These are phyloP conservation scores for Achroia grisella DNA, from an alignment of 1,140 invertebrate genomes.

Conservation along the genomic window DNA sequence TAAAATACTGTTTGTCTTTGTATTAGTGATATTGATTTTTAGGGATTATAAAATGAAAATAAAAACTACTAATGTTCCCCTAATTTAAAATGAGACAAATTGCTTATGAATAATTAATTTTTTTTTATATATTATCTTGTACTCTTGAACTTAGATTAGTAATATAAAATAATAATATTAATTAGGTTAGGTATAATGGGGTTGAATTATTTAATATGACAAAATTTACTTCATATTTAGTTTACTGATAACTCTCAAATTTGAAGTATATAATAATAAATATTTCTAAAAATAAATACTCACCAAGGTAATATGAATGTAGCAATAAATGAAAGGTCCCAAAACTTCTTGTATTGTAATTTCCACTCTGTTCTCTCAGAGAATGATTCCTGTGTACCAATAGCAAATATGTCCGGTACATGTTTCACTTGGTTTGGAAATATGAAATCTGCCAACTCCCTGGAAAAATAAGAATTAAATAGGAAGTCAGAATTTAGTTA, in stretches of 20 bases:
- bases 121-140: too few species aligned
- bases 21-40: too few species aligned
- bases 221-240: too few species aligned
- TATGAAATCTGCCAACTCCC: conserved; percentile 90
- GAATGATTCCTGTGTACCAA: conserved; percentile 94
- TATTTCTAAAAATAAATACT: conserved; percentile 11
- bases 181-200: too few species aligned
- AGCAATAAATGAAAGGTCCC: conserved; percentile 90
- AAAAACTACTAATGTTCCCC: too few species aligned
- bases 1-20: too few species aligned
- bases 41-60: too few species aligned
- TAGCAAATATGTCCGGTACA: conserved; percentile 92
- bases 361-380: conserved; percentile 91
- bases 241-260: conserved; percentile 1
- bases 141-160: too few species aligned
- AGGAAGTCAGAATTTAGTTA: neutral
- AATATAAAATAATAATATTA: too few species aligned
- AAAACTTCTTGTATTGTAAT: conserved; percentile 92
- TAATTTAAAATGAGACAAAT: too few species aligned
- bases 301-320: conserved; percentile 83
- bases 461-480: conserved; percentile 48
- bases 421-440: conserved; percentile 87
- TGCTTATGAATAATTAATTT: too few species aligned
- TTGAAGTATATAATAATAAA: neutral
- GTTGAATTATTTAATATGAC: too few species aligned